Evolutionary conservation across 2,888 invertebrate genomes (phyloP).

Genomic region (Opisthograptis luteolata): DNA sequence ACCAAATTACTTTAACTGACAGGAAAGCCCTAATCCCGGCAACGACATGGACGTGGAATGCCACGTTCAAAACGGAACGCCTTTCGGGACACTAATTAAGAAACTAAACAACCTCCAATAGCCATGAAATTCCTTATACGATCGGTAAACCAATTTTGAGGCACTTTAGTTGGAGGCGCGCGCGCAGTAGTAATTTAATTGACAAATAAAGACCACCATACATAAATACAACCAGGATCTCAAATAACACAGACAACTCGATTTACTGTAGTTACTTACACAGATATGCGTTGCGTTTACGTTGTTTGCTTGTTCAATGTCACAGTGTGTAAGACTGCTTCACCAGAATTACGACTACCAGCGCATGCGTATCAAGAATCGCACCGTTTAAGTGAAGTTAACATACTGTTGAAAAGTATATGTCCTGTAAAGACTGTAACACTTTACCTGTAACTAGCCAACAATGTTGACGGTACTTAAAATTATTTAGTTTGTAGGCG

Average conservation of each 20-base stretch:
- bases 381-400: neutral
- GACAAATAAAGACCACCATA: slow-evolving; percentile 64
- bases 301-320: too few relatives aligned
- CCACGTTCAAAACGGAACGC: slow-evolving; percentile 59
- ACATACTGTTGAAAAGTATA: slow-evolving; percentile 10
- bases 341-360: too few relatives aligned
- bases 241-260: neutral
- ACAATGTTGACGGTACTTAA: slow-evolving; percentile 57
- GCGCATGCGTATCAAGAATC: too few relatives aligned
- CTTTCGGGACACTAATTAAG: slow-evolving; percentile 72
- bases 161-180: slow-evolving; percentile 68
- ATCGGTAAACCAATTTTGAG: slow-evolving; percentile 76
- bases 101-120: slow-evolving; percentile 73
- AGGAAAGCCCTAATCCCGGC: slow-evolving; percentile 59
- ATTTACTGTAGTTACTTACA: neutral
- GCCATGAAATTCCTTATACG: slow-evolving; percentile 79
- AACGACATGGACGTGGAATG: too few relatives aligned
- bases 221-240: slow-evolving; percentile 5
- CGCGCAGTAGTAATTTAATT: slow-evolving; percentile 67
- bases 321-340: too few relatives aligned
- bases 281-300: too few relatives aligned
- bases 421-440: slow-evolving; percentile 34
- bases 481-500: slow-evolving; percentile 49
- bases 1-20: slow-evolving; percentile 58
- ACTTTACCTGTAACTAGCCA: slow-evolving; percentile 50